These are phyloP conservation scores for Ceryle rudis DNA, from an alignment of 2,797 vertebrate species.

Conservation along the genomic window DNA sequence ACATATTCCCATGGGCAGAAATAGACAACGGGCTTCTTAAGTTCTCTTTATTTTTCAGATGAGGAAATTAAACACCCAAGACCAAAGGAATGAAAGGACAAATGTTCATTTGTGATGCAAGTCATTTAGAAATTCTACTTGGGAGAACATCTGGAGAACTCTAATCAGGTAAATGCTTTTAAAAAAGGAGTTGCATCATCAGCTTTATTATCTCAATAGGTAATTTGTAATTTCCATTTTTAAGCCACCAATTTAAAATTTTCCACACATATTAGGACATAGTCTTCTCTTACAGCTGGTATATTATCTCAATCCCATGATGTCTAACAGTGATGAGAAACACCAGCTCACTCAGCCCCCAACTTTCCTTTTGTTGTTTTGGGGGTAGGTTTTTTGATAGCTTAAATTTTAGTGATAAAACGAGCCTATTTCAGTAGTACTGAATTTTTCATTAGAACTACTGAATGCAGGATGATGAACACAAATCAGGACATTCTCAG, in stretches of 20 bases:
- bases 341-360: background rate
- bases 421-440: background rate
- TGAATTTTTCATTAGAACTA: background rate
- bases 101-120: background rate
- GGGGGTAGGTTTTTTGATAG: background rate
- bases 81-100: background rate
- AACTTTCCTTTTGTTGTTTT: background rate
- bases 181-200: background rate
- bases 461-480: background rate
- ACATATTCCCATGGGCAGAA: background rate
- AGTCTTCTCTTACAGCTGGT: background rate
- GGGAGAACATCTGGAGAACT: background rate
- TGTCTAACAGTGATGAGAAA: background rate
- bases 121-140: background rate
- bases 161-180: background rate
- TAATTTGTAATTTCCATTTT: background rate
- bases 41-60: background rate
- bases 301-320: background rate
- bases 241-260: background rate
- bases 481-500: background rate
- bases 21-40: background rate
- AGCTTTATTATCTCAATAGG: background rate
- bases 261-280: background rate
- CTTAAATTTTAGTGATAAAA: background rate
- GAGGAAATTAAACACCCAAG: background rate